Evolutionary conservation across 2,797 vertebrate genomes (phyloP).

Genomic region (Brachymystax lenok): DNA sequence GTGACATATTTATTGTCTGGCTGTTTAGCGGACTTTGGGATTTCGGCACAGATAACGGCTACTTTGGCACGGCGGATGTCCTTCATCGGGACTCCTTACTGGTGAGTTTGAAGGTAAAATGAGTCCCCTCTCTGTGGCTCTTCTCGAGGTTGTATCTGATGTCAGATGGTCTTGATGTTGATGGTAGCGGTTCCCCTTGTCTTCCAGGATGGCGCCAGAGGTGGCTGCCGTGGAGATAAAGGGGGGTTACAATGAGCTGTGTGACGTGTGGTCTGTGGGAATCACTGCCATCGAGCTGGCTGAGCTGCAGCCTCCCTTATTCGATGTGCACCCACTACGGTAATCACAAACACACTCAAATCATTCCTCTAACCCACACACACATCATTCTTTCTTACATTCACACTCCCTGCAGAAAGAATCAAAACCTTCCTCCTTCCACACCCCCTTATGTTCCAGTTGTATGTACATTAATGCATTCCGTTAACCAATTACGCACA

Average conservation of each 20-base stretch:
- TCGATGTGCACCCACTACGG: slow-evolving; percentile 88
- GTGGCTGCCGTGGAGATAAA: slow-evolving; percentile 91
- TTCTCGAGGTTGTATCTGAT: not conserved
- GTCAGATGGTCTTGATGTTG: not conserved
- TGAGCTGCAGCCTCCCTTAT: slow-evolving; percentile 86
- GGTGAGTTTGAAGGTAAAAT: slow-evolving; percentile 72
- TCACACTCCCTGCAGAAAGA: not conserved
- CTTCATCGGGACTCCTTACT: slow-evolving; percentile 93
- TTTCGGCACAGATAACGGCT: slow-evolving; percentile 90
- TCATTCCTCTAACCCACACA: not conserved
- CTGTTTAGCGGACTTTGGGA: slow-evolving; percentile 87
- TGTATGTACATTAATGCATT: not conserved
- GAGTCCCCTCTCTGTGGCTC: not conserved
- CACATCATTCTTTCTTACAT: not conserved
- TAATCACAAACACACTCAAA: slow-evolving; percentile 47
- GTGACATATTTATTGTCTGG: slow-evolving; percentile 2
- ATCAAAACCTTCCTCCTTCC: not conserved
- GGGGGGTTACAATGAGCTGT: slow-evolving; percentile 89
- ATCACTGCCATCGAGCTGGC: slow-evolving; percentile 91
- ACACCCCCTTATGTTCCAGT: not conserved
- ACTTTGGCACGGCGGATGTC: slow-evolving; percentile 89
- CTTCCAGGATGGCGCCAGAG: slow-evolving; percentile 91
- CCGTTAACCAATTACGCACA: not conserved
- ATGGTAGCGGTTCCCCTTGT: not conserved
- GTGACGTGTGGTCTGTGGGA: slow-evolving; percentile 92